Conservation (phyloP, 2,888 invertebrate genomes). For the Cacoxenus indagator region DNA sequence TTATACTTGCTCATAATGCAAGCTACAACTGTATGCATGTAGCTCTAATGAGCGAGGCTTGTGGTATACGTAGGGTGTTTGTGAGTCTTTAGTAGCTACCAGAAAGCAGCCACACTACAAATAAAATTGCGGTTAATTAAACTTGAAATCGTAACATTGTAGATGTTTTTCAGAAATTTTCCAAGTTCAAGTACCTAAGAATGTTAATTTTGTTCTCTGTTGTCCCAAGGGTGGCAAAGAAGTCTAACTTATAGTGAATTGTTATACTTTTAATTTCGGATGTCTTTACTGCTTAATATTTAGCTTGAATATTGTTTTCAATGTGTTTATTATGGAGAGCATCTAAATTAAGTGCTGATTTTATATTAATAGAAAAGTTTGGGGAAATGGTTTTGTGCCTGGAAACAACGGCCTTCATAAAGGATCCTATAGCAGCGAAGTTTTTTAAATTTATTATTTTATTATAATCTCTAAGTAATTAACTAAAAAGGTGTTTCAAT, state of each 20-base stretch:
- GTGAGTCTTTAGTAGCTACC: neutral
- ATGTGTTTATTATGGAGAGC: too few species aligned
- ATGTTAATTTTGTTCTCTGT: neutral
- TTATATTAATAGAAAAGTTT: too few species aligned
- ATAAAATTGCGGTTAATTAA: constrained; percentile 54
- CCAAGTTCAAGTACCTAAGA: neutral
- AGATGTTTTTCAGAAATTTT: neutral
- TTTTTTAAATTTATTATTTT: too few species aligned
- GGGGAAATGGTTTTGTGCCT: too few species aligned
- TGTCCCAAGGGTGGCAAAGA: neutral
- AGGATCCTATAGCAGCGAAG: too few species aligned
- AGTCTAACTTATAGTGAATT: neutral
- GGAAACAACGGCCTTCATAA: too few species aligned
- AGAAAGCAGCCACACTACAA: neutral
- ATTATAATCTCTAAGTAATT: too few species aligned
- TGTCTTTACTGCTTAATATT: too few species aligned
- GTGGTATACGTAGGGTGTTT: constrained; percentile 41
- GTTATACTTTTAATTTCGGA: neutral
- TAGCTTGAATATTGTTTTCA: too few species aligned
- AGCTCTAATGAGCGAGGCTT: constrained; percentile 44
- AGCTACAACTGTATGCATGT: neutral
- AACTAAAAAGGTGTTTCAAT: too few species aligned
- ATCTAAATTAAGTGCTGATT: too few species aligned
- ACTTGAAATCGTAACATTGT: constrained; percentile 44
- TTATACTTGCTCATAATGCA: neutral